Evolutionary conservation across 2,888 invertebrate genomes (phyloP), one percentile per base, ranked within the genome.

Genomic region (Limnephilus marmoratus): DNA sequence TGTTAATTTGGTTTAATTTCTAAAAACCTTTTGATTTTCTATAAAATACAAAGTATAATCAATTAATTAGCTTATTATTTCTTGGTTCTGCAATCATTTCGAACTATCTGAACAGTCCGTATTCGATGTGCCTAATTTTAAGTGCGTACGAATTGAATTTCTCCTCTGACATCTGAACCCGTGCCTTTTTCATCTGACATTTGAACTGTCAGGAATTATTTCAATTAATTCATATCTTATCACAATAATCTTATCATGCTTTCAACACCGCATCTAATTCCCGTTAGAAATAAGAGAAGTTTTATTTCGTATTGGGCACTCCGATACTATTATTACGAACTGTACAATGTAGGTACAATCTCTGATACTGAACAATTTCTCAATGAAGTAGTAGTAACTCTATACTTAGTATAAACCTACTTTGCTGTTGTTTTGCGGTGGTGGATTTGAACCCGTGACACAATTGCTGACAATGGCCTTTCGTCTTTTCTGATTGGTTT

Each of bases 201-300:
- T 89, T 80, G 88, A 80, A 89, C 88, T 89, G 88, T 37, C 88
- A 80, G 31, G 80, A 24, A 37, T 49, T 86, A 68, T 68, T 68
- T 68, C 68, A 68, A 68, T 68, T 68, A n/a, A 24, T 24, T 68
- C 24, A 68, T 24, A 68, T 24, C 68, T 68, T 68, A 68, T 68
- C 68, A 68, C 68, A n/a, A n/a, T 68, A 68, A 68, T 68, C 68
- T 68, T 68, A 68, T 68, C 68, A 68, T 68, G 24, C 1, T 68
- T 68, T 68, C 68, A 68, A 68, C 68, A 68, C 68, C 68, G 24
- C 24, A 68, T 68, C 24, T 68, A 68, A 68, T 68, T 68, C 68
- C 68, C 68, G 68, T 68, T 68, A 68, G 68, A 68, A 68, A 68
- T n/a, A 68, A 68, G 9, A n/a, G 68, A 24, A n/a, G 68, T 68